A percentile compares a stretch with the other conserved stretches of the same genome.
phyloP scores from a whole-genome alignment of 2,888 invertebrate species.

The Harpagoxenus sublaevis region DNA sequence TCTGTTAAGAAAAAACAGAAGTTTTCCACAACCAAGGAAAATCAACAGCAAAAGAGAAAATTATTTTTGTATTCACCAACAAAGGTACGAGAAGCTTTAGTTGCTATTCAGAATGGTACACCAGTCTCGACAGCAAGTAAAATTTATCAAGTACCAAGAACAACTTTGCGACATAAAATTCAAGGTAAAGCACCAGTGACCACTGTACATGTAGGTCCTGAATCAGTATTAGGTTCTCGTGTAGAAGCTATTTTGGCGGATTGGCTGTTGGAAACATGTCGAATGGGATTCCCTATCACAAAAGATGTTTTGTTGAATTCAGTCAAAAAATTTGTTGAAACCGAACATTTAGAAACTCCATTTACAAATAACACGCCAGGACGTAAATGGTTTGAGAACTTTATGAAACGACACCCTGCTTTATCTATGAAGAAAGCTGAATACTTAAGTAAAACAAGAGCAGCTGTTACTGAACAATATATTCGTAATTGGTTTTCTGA shows the following conservation, averaged over 20 bases:
- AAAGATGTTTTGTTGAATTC: background rate
- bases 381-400: constrained; percentile 4
- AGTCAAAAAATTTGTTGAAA: too few relatives aligned
- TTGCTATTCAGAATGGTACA: background rate
- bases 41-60: background rate
- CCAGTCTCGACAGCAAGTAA: background rate
- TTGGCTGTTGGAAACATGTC: background rate
- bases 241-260: background rate
- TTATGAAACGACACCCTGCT: background rate
- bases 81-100: background rate
- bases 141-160: background rate
- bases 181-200: constrained; percentile 2
- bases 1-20: background rate
- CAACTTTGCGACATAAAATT: constrained; percentile 6
- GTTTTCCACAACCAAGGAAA: background rate
- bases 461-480: too few relatives aligned
- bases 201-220: constrained; percentile 6
- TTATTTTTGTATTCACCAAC: background rate
- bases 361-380: background rate
- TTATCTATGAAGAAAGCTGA: background rate
- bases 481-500: too few relatives aligned
- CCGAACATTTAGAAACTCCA: too few relatives aligned
- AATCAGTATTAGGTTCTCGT: background rate
- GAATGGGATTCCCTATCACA: background rate
- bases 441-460: too few relatives aligned